Conservation (phyloP, 2,113 vertebrate species). For the Leucopternis melanops region DNA sequence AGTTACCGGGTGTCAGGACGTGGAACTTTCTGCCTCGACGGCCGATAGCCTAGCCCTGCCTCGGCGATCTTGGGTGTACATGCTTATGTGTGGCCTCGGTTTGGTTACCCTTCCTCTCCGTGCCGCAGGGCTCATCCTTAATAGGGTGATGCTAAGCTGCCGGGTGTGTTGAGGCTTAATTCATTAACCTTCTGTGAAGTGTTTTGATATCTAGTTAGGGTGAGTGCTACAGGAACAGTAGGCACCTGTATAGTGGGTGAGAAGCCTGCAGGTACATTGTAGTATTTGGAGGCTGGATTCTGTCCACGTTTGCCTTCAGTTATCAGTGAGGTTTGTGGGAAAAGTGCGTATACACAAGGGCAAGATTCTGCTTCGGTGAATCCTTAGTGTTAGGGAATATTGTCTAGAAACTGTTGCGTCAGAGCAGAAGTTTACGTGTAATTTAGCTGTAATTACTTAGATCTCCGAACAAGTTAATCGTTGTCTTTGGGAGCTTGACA, state of each 20-base stretch:
- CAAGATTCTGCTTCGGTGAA: neutral
- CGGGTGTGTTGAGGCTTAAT: neutral
- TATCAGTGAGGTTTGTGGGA: neutral
- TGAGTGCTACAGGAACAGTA: neutral
- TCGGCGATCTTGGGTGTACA: neutral
- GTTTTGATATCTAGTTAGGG: neutral
- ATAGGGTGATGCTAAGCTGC: neutral
- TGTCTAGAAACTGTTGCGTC: neutral
- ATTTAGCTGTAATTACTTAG: neutral
- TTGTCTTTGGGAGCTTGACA: neutral
- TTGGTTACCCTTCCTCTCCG: neutral
- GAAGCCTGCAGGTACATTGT: neutral
- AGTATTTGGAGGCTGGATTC: neutral
- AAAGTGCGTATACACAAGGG: neutral
- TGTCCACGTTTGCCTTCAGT: neutral
- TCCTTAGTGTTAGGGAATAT: neutral
- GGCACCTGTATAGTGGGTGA: neutral
- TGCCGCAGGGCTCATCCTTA: neutral
- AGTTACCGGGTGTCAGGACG: rapidly evolving
- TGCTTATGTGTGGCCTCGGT: neutral
- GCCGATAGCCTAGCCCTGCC: rapidly evolving
- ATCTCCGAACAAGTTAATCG: neutral
- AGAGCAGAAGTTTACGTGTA: neutral
- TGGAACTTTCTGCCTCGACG: neutral
- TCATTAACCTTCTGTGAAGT: neutral